These are phyloP conservation scores for Oxyruncus cristatus DNA, from an alignment of 2,113 vertebrate genomes.

Conservation along the genomic window DNA sequence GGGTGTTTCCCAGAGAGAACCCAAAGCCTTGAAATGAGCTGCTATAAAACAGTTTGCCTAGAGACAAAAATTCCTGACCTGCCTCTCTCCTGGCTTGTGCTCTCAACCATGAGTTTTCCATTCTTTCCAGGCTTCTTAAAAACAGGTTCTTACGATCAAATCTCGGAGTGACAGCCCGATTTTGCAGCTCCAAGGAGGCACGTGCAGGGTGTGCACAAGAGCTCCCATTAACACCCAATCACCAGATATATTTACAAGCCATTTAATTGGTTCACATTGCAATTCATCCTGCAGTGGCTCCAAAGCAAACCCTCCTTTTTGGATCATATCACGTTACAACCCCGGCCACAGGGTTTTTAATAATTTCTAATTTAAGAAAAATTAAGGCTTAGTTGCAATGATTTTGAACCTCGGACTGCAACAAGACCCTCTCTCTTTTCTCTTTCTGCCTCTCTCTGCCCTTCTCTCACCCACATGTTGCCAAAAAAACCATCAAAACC, in stretches of 20 bases:
- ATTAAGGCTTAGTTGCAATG: background rate
- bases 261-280: slow-evolving; percentile 1
- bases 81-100: background rate
- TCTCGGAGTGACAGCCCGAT: background rate
- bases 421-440: background rate
- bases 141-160: background rate
- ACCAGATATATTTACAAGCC: slow-evolving; percentile 25
- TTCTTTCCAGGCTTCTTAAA: background rate
- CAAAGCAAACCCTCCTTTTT: background rate
- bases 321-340: background rate
- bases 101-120: background rate
- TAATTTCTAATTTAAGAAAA: slow-evolving; percentile 34
- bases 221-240: background rate
- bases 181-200: background rate
- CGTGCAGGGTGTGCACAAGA: background rate
- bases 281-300: background rate
- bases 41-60: background rate
- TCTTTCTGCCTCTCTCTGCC: background rate
- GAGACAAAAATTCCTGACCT: background rate
- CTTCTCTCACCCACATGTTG: background rate
- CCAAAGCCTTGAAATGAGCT: background rate
- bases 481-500: background rate
- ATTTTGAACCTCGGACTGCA: background rate
- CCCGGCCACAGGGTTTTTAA: background rate
- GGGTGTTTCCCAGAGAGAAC: background rate